phyloP scores from a whole-genome alignment of 2,888 invertebrate species.

The Copidosoma aretas region DNA sequence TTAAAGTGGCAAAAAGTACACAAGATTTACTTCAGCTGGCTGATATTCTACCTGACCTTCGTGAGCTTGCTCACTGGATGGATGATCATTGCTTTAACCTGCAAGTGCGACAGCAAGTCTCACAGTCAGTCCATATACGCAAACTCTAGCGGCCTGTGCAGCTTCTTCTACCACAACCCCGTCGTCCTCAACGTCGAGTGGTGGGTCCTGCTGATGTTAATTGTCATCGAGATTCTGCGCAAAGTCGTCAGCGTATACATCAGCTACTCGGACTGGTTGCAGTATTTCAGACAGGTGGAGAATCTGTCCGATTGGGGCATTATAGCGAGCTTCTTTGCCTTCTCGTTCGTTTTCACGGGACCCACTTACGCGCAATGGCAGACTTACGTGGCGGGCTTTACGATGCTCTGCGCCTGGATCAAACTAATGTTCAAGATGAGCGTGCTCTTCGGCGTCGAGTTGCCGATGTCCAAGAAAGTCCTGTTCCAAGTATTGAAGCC shows the following conservation, averaged over 20 bases:
- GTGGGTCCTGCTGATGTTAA: slow-evolving; percentile 81
- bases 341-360: slow-evolving; percentile 82
- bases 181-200: slow-evolving; percentile 82
- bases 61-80: slow-evolving; percentile 82
- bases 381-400: slow-evolving; percentile 85
- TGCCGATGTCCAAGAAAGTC: slow-evolving; percentile 88
- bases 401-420: slow-evolving; percentile 85
- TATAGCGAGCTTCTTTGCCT: slow-evolving; percentile 81
- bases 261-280: slow-evolving; percentile 80
- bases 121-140: slow-evolving; percentile 73
- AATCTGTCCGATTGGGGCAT: slow-evolving; percentile 90
- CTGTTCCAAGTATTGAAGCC: slow-evolving; percentile 86
- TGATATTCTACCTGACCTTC: slow-evolving; percentile 80
- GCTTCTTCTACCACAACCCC: slow-evolving; percentile 77
- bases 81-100: slow-evolving; percentile 81
- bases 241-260: slow-evolving; percentile 84
- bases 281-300: slow-evolving; percentile 83
- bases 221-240: slow-evolving; percentile 79
- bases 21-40: slow-evolving; percentile 82
- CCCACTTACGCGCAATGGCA: slow-evolving; percentile 78
- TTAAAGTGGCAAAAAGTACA: slow-evolving; percentile 87
- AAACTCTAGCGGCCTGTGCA: slow-evolving; percentile 72
- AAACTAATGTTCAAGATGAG: slow-evolving; percentile 92
- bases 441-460: slow-evolving; percentile 90
- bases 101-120: slow-evolving; percentile 78